Evolutionary conservation across 2,888 invertebrate genomes (phyloP).

Genomic region (Chromoteleia sp.): DNA sequence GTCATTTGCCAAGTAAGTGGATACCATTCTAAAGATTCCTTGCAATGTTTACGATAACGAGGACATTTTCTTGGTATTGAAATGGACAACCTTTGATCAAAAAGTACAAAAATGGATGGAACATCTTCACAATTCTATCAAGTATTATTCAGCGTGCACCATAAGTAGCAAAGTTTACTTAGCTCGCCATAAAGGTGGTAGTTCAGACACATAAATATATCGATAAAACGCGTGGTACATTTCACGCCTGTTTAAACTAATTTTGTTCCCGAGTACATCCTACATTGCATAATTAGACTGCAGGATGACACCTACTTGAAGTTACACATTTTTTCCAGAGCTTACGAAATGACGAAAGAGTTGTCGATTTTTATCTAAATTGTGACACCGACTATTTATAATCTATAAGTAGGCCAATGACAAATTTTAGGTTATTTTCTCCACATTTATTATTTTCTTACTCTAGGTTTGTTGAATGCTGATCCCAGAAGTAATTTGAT

Average conservation of each 20-base stretch:
- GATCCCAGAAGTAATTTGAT: too few species aligned
- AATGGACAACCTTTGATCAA: constrained; percentile 62
- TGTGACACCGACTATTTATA: constrained; percentile 14
- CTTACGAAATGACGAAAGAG: constrained; percentile 4
- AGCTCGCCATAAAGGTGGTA: constrained; percentile 20
- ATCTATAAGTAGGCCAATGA: too few species aligned
- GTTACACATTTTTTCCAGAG: neutral
- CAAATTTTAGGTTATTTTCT: too few species aligned
- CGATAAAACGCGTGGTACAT: constrained; percentile 29
- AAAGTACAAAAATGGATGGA: constrained; percentile 44
- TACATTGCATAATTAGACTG: constrained; percentile 18
- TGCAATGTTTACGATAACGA: constrained; percentile 68
- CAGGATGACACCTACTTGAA: constrained; percentile 19
- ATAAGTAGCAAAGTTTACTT: constrained; percentile 45
- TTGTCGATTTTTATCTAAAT: constrained; percentile 24
- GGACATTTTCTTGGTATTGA: constrained; percentile 63
- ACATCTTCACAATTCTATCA: constrained; percentile 47
- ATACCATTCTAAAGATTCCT: constrained; percentile 58
- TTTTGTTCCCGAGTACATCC: constrained; percentile 1
- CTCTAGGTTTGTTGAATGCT: too few species aligned
- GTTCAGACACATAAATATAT: constrained; percentile 33
- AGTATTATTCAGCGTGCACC: constrained; percentile 35
- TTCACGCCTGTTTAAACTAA: constrained; percentile 33
- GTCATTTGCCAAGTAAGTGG: constrained; percentile 66
- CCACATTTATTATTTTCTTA: too few species aligned